These are phyloP conservation scores for Tachysurus vachellii DNA, from an alignment of 2,113 vertebrate genomes.

Conservation along the genomic window DNA sequence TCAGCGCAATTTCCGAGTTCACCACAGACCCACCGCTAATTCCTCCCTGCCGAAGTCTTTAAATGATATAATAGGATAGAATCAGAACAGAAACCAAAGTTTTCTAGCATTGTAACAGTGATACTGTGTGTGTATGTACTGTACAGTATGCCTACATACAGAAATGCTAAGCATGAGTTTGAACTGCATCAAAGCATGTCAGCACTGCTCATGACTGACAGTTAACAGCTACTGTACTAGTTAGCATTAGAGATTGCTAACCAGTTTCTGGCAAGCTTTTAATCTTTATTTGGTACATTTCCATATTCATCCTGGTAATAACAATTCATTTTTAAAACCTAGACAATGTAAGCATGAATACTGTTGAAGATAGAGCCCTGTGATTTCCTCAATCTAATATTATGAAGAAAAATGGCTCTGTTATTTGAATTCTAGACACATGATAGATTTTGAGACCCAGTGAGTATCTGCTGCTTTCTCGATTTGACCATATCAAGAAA, in stretches of 20 bases:
- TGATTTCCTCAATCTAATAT: background rate
- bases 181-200: background rate
- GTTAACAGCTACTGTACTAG: background rate
- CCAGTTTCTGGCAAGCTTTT: background rate
- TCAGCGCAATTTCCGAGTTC: too few relatives aligned
- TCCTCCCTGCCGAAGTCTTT: too few relatives aligned
- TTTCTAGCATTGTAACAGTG: too few relatives aligned
- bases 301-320: background rate
- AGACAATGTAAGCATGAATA: background rate
- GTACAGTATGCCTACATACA: background rate
- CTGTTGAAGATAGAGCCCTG: background rate
- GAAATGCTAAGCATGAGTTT: background rate
- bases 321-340: background rate
- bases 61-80: too few relatives aligned
- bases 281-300: background rate
- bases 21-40: too few relatives aligned
- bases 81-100: too few relatives aligned
- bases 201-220: background rate
- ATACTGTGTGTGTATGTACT: too few relatives aligned
- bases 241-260: background rate
- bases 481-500: conserved; percentile 14
- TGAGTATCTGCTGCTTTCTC: conserved; percentile 15
- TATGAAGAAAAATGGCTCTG: background rate
- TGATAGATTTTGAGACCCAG: background rate
- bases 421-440: background rate